Evolutionary conservation across 2,888 invertebrate species (phyloP), one percentile per base, ranked within the genome.

Genomic region (Acleris laterana): DNA sequence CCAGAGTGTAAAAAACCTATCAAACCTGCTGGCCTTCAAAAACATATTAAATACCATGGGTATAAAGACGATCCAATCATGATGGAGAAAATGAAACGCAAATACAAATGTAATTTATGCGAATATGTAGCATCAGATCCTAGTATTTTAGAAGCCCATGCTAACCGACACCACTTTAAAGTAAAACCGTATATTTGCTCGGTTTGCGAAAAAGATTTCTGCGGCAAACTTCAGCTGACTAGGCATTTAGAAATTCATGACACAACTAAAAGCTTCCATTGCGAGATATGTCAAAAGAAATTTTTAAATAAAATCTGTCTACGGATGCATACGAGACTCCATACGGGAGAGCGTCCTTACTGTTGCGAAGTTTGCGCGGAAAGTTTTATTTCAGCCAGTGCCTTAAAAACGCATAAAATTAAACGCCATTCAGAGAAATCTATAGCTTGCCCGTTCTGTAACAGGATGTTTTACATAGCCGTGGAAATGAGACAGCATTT

Each of bases 401-500:
- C 79, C 57, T 78, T 83, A 77, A 83, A 81, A 44, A 81, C 78
- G 1, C 84, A 84, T 63, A 70, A 78, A 52, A 80, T 82, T 38
- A 84, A 79, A 44, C 48, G 53, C 42, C 84, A 84, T 72, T 74
- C 76, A 4, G 80, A 80, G 38, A 84, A 82, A 20, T 79, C 78
- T 0, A 68, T 83, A 4, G 44, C 69, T 0, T 84, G 84, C 65
- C 84, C 84, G 0, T 52, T 83, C 13, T 84, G 84, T 62, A 48
- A 80, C 28, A 74, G 71, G 44, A 80, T 81, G 82, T 83, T 82
- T 57, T 78, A 77, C 62, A 72, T 82, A 52, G 76, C 72, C 0
- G 73, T 80, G n/a, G 80, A 83, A 57, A 80, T 84, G 80, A 75
- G 84, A 32, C 76, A 77, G 53, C 84, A 84, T 63, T 82, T 84